phyloP scores from a whole-genome alignment of 2,888 invertebrate genomes.

The Noctua janthe region DNA sequence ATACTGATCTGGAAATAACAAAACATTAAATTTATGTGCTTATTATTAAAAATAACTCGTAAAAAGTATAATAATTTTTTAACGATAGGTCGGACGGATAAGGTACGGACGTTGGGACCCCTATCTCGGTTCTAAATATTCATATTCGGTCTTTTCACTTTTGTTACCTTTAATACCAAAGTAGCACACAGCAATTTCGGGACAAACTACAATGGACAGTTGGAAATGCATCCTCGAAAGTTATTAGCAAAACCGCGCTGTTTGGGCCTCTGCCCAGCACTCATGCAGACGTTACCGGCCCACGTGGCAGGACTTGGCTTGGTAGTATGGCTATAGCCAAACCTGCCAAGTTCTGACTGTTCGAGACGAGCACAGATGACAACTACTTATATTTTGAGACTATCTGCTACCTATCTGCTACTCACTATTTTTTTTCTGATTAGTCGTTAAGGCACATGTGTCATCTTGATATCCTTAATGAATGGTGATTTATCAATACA shows the following conservation, averaged over 20 bases:
- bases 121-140: background rate
- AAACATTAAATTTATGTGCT: conserved; percentile 24
- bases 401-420: background rate
- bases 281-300: background rate
- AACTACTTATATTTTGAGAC: conserved; percentile 8
- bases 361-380: background rate
- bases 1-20: conserved; percentile 30
- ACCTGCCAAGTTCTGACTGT: conserved; percentile 7
- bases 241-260: conserved; percentile 7
- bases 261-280: conserved; percentile 24
- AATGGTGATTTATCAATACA: background rate
- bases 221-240: conserved; percentile 3
- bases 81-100: background rate
- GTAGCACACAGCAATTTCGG: background rate
- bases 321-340: too few species aligned
- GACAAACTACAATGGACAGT: conserved; percentile 11
- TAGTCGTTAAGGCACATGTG: conserved; percentile 5
- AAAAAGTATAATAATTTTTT: conserved; percentile 12
- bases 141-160: background rate
- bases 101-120: background rate
- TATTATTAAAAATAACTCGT: conserved; percentile 24
- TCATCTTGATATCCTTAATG: conserved; percentile 13
- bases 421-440: background rate
- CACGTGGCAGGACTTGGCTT: background rate
- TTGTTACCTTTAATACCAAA: background rate